A percentile compares a stretch with the other conserved stretches of the same genome.
phyloP scores from a whole-genome alignment of 2,797 vertebrate genomes.

The Diplodus puntazzo region DNA sequence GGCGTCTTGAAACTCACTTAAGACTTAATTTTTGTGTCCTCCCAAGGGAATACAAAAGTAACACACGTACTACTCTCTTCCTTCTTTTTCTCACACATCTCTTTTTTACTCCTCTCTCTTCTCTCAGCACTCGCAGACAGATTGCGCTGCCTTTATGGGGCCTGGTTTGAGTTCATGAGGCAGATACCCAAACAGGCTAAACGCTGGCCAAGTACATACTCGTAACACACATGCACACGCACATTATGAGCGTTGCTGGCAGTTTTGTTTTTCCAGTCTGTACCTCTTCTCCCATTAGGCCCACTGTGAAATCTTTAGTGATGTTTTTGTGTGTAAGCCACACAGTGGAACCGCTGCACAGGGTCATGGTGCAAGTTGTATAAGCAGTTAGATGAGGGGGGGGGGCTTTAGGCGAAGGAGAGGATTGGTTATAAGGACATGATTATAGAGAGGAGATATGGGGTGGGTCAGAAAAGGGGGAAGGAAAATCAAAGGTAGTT shows the following conservation, averaged over 20 bases:
- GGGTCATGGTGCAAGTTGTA: conserved; percentile 77
- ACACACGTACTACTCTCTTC: conserved; percentile 32
- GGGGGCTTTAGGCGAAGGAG: conserved; percentile 18
- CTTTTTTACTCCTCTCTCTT: conserved; percentile 36
- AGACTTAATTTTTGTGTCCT: conserved; percentile 23
- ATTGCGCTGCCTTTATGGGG: conserved; percentile 68
- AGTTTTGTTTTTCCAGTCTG: conserved; percentile 77
- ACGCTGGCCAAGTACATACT: conserved; percentile 68
- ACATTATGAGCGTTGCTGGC: conserved; percentile 66
- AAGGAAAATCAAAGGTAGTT: conserved; percentile 36
- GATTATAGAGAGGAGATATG: conserved; percentile 69
- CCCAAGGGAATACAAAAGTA: conserved; percentile 34
- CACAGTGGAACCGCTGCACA: conserved; percentile 76
- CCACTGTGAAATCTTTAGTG: conserved; percentile 75
- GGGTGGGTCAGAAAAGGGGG: conserved; percentile 25
- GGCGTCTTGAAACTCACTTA: conserved; percentile 20
- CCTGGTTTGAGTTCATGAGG: conserved; percentile 76
- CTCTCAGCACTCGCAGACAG: conserved; percentile 61
- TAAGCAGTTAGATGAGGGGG: conserved; percentile 64
- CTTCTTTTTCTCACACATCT: conserved; percentile 52
- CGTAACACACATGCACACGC: conserved; percentile 46
- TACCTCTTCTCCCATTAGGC: conserved; percentile 76
- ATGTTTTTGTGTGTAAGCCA: conserved; percentile 74
- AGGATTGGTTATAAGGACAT: conserved; percentile 47
- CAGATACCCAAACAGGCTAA: conserved; percentile 76